Percentiles rank a stretch among this genome's conserved stretches.
phyloP scores from a whole-genome alignment of 2,113 vertebrate genomes.

The Zosterops lateralis region DNA sequence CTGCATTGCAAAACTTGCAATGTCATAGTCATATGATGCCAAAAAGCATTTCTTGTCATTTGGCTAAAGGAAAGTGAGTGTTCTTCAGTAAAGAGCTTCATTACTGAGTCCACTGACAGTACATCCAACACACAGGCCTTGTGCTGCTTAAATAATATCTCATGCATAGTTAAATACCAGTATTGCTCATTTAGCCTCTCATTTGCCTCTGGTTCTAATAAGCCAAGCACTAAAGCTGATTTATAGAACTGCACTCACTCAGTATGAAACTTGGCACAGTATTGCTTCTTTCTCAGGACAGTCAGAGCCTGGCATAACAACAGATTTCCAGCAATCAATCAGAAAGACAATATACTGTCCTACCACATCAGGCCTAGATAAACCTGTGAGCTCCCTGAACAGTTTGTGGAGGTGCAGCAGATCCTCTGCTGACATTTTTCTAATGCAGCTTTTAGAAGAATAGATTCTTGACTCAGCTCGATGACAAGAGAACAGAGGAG shows the following conservation, averaged over 20 bases:
- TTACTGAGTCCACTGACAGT: not conserved
- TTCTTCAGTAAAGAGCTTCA: not conserved
- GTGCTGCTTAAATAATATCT: not conserved
- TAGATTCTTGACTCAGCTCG: not conserved
- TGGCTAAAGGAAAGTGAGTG: not conserved
- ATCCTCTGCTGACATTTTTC: not conserved
- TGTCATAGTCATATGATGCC: not conserved
- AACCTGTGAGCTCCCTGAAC: not conserved
- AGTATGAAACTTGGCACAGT: not conserved
- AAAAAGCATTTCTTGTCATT: conserved; percentile 18
- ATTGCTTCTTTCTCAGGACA: not conserved
- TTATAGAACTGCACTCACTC: not conserved
- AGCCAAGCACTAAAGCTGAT: conserved; percentile 11
- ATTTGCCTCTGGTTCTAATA: conserved; percentile 1
- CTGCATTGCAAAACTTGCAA: not conserved
- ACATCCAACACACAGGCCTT: not conserved
- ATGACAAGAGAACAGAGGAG: not conserved
- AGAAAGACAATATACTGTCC: not conserved
- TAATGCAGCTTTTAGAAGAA: not conserved
- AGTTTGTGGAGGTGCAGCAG: not conserved
- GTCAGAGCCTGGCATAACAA: not conserved
- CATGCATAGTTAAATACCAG: conserved; percentile 37
- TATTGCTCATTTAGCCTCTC: conserved; percentile 26
- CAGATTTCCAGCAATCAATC: not conserved
- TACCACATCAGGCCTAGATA: not conserved